Evolutionary conservation across 2,113 vertebrate genomes (phyloP), one percentile per base, ranked within the genome.

Genomic region (Probosciger aterrimus): DNA sequence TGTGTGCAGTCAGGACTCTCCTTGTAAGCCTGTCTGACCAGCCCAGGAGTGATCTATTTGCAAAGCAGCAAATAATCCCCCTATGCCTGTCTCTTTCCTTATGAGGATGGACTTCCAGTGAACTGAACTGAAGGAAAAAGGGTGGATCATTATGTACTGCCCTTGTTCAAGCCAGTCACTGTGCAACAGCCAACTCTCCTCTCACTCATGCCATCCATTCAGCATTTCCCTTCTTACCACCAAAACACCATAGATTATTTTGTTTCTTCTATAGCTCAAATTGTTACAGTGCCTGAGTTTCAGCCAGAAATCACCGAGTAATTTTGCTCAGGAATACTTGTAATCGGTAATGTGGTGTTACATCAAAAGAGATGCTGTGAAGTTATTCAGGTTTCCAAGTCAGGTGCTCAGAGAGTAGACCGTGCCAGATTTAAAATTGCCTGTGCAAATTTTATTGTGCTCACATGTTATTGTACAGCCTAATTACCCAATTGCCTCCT

Each of bases 401-500:
- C 94, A 92, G 96, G 94, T 67, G 82, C 82, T 93, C 44, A 0
- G 24, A 73, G 78, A 37, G 35, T 1, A 19, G 79, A n/a, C 53
- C 9, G 10, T 83, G 92, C 88, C 96, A 96, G 90, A 16, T 77
- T 92, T 74, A 82, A 86, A 96, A 93, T 90, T 95, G 94, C 87
- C 92, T 93, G 94, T 90, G 92, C 82, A 92, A 80, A 90, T 96
- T 82, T 91, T 93, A 88, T 90, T 88, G 93, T 85, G 85, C 90
- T 95, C 67, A 55, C 67, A 79, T 13, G 6, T 79, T 92, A 60
- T 39, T 67, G 71, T 41, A n/a, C 79, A 83, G 86, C 39, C 95
- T 97, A 92, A 94, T 94, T 94, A 93, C 67, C 85, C 92, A 92
- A 88, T 69, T 88, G 93, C 88, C 92, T 95, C 90, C 86, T 53